Base-by-base conservation (phyloP, 2,113 vertebrate species). In the Epinephelus moara region DNA sequence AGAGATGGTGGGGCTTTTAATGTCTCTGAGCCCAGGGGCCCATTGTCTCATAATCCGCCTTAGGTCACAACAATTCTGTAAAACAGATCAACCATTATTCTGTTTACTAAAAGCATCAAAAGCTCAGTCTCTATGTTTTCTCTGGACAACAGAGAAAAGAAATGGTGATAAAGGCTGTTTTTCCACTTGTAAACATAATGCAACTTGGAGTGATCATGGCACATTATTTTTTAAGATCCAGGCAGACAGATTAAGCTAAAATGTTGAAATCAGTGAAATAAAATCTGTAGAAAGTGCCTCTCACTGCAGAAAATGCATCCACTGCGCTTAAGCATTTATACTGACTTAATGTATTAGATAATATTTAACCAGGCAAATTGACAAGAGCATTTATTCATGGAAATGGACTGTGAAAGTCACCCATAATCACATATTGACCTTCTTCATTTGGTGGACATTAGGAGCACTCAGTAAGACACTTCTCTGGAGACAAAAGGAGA, bases 361-460 rank as follows among this genome's bases (percentile, higher is more conserved):
- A 21, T 42, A 67, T 73, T 87, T 68, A 47, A 70, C 33, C 21
- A 81, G 62, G 63, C 64, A 78, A n/a, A n/a, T 9, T 62, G 55
- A 55, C 60, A 68, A 75, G 23, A 45, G 9, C 14, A 8, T 70
- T 63, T 82, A 56, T 73, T 42, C 37, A 33, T 30, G 33, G 8
- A 9, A 62, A 42, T 56, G 19, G 27, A 49, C 17, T 50, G 18
- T 62, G 50, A 62, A 71, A 61, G 37, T 57, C 50, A 10, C 55
- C 57, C 23, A 40, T 52, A n/a, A 63, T 80, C 62, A 53, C 45
- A 77, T 33, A 25, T 1, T 59, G 33, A 71, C 30, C 14, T 42
- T 75, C 66, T 63, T 70, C 25, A 47, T 30, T 71, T 50, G 27
- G n/a, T 33, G 57, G 56, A 50, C 52, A 83, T 50, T 69, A 64